phyloP scores from a whole-genome alignment of 2,888 invertebrate genomes.

The Cabera pusaria region DNA sequence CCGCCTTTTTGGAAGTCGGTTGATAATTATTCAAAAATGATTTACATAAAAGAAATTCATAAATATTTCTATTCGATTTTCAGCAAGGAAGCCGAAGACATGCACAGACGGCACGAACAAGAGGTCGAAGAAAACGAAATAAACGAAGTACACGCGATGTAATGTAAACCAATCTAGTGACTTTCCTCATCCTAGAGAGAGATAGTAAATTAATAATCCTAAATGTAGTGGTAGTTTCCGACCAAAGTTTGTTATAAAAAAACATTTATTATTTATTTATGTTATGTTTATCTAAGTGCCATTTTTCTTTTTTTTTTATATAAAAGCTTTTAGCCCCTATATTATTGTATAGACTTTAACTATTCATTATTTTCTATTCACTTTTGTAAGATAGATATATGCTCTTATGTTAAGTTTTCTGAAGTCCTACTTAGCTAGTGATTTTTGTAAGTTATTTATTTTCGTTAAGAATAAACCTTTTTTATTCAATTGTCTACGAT shows the following conservation, averaged over 20 bases:
- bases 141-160: conserved; percentile 68
- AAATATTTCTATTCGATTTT: conserved; percentile 27
- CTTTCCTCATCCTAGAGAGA: conserved; percentile 12
- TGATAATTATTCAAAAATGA: too few species aligned
- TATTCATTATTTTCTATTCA: conserved; percentile 1
- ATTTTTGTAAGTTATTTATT: conserved; percentile 42
- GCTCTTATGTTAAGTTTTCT: conserved; percentile 23
- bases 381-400: conserved; percentile 14
- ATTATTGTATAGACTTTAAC: conserved; percentile 17
- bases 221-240: conserved; percentile 76
- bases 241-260: conserved; percentile 75
- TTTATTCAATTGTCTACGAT: too few species aligned
- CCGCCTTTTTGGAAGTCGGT: too few species aligned
- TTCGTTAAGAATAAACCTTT: conserved; percentile 23
- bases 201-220: conserved; percentile 42
- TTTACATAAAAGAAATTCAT: too few species aligned
- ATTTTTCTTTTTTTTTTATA: conserved; percentile 34
- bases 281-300: conserved; percentile 56
- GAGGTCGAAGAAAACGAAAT: conserved; percentile 59
- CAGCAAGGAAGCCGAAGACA: conserved; percentile 75
- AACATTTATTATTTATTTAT: conserved; percentile 43
- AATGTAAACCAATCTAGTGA: conserved; percentile 31
- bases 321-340: conserved; percentile 17
- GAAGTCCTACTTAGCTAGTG: conserved; percentile 63
- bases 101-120: conserved; percentile 65